A percentile compares a stretch with the other conserved stretches of the same genome.
These are phyloP conservation scores for Cyprinodon tularosa DNA, from an alignment of 2,113 vertebrate genomes.

Conservation along the genomic window DNA sequence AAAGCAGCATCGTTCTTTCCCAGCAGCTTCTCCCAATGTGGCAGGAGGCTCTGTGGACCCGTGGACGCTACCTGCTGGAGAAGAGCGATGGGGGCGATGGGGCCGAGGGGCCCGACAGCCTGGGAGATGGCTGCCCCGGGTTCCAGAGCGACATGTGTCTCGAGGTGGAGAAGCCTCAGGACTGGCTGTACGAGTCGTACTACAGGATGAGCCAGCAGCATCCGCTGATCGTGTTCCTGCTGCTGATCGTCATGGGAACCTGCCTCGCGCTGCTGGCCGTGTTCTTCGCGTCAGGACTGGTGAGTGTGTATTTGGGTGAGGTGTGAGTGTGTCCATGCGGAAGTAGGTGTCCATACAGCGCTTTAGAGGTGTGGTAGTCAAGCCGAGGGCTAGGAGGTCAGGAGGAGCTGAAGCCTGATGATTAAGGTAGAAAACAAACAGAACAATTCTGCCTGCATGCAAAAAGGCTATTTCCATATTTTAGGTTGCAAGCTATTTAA, in stretches of 20 bases:
- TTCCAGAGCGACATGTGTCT: constrained; percentile 57
- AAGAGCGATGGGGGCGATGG: constrained; percentile 72
- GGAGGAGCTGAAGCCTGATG: constrained; percentile 3
- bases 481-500: background rate
- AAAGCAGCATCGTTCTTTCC: constrained; percentile 16
- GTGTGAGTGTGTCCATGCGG: constrained; percentile 10
- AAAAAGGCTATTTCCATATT: background rate
- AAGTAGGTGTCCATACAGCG: constrained; percentile 4
- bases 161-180: constrained; percentile 80
- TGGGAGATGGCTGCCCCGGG: constrained; percentile 55
- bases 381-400: background rate
- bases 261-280: constrained; percentile 93
- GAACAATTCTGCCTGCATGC: background rate
- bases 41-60: constrained; percentile 77
- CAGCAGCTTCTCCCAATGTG: constrained; percentile 67
- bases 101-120: constrained; percentile 61
- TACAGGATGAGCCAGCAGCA: constrained; percentile 99
- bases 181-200: constrained; percentile 98
- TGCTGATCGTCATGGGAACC: constrained; percentile 97
- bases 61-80: constrained; percentile 76
- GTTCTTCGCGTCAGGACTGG: constrained; percentile 96
- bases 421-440: background rate
- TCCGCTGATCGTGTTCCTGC: constrained; percentile 95
- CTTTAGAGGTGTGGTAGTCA: constrained; percentile 1
- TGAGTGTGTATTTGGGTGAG: constrained; percentile 68